Evolutionary conservation across 53 echinoderm and acorn worm genomes (phyloP).

Genomic region (Antedon mediterranea): DNA sequence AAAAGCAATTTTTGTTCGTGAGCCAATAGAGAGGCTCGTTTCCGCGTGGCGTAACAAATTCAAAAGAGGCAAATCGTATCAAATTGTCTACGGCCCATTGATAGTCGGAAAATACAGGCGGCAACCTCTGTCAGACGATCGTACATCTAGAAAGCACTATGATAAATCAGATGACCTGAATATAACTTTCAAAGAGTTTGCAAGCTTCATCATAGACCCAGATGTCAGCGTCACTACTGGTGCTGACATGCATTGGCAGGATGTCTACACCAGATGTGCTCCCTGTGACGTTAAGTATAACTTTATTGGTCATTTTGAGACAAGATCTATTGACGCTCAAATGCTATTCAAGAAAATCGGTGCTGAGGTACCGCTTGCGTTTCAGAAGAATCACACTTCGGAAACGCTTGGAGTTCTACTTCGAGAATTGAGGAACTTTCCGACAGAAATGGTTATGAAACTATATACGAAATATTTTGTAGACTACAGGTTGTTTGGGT

Average conservation of each 20-base stretch:
- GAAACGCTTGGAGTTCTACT: background rate
- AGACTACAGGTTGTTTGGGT: background rate
- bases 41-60: constrained; percentile 54
- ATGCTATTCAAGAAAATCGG: constrained; percentile 14
- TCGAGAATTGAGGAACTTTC: background rate
- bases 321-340: constrained; percentile 22
- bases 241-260: constrained; percentile 70
- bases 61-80: background rate
- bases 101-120: background rate
- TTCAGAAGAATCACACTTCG: background rate
- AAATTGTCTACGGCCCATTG: background rate
- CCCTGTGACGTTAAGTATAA: constrained; percentile 50
- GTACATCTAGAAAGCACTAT: background rate
- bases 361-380: background rate
- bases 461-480: background rate
- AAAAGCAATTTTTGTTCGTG: constrained; percentile 33
- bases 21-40: constrained; percentile 30
- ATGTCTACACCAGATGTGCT: constrained; percentile 44
- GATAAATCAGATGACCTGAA: background rate
- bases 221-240: constrained; percentile 8
- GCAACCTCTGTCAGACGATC: background rate
- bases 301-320: constrained; percentile 59
- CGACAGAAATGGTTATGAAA: background rate
- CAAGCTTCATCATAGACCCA: constrained; percentile 15
- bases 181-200: constrained; percentile 38